Evolutionary conservation across 2,888 invertebrate species (phyloP).

Genomic region (Liodrosophila aerea): DNA sequence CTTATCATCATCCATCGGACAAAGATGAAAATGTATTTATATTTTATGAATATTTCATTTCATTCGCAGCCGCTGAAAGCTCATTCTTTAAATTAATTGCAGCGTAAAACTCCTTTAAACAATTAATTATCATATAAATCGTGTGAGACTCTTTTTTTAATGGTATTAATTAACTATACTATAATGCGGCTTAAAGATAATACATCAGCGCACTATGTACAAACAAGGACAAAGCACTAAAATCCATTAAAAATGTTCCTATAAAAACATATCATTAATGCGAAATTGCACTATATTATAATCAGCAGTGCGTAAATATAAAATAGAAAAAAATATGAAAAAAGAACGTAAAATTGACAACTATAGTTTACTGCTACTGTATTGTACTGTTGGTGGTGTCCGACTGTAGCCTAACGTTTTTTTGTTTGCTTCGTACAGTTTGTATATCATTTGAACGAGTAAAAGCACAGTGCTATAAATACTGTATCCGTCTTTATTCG

Average conservation of each 20-base stretch:
- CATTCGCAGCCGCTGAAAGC: constrained; percentile 2
- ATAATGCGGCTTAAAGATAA: constrained; percentile 33
- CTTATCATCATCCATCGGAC: constrained; percentile 28
- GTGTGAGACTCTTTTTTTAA: constrained; percentile 33
- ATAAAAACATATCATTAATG: constrained; percentile 7
- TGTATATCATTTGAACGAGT: too few species aligned
- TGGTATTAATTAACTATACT: constrained; percentile 53
- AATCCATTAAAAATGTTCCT: neutral
- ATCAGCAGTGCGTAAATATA: neutral
- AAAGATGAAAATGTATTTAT: constrained; percentile 31
- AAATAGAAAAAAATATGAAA: too few species aligned
- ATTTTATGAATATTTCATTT: constrained; percentile 34
- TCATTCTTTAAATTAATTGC: constrained; percentile 37
- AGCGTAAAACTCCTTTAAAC: constrained; percentile 30
- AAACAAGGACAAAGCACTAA: too few species aligned
- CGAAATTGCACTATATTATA: neutral
- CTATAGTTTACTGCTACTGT: too few species aligned
- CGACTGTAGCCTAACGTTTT: too few species aligned
- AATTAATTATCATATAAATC: constrained; percentile 60
- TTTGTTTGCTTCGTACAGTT: too few species aligned
- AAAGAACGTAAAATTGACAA: too few species aligned
- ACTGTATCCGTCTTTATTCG: too few species aligned
- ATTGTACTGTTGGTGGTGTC: too few species aligned
- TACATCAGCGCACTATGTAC: neutral
- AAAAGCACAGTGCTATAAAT: too few species aligned